These are phyloP conservation scores for Microtus ochrogaster DNA, from an alignment of 2,113 vertebrate genomes.

Conservation along the genomic window DNA sequence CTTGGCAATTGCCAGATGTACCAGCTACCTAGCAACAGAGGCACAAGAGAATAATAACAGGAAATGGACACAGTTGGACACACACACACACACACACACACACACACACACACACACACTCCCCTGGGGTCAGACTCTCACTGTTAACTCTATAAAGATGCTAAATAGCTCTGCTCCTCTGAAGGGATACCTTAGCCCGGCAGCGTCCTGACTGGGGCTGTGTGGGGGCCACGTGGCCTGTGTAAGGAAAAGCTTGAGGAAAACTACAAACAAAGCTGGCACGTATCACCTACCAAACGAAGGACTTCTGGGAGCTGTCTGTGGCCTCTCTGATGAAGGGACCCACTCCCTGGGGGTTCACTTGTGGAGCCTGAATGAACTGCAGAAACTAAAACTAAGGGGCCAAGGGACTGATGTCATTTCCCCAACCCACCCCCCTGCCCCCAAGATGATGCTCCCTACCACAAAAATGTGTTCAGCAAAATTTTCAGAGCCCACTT, in stretches of 20 bases:
- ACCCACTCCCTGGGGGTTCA: neutral
- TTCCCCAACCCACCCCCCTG: rapidly evolving
- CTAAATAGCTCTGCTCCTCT: neutral
- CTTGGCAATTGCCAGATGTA: neutral
- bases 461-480: neutral
- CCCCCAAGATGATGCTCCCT: neutral
- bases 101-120: neutral
- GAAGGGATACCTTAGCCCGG: neutral
- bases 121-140: conserved; percentile 53
- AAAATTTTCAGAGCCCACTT: neutral
- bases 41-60: neutral
- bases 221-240: neutral
- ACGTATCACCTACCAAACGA: neutral
- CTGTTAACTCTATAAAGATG: conserved; percentile 56
- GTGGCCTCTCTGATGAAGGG: neutral
- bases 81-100: neutral
- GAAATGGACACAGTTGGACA: neutral
- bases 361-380: neutral
- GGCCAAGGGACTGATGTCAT: neutral
- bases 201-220: neutral
- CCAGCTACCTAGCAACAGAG: conserved; percentile 85
- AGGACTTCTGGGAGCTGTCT: neutral
- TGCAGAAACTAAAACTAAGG: neutral
- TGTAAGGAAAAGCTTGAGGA: neutral
- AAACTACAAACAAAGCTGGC: neutral